These are phyloP conservation scores for Apomyelois bistriatella DNA, from an alignment of 2,888 invertebrate species.

Conservation along the genomic window DNA sequence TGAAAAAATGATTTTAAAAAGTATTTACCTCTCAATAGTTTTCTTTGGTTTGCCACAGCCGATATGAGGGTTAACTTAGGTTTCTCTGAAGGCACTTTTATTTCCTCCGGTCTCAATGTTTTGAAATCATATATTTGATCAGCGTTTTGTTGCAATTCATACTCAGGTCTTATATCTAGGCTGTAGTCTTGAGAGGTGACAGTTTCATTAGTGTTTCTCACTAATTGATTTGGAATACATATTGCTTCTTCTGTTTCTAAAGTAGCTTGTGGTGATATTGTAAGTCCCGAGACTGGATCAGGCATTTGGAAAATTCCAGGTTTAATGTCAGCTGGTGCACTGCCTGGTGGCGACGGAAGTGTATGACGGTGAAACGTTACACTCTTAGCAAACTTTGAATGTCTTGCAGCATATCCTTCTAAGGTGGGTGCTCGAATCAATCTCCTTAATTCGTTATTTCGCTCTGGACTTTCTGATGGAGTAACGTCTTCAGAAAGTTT, in stretches of 20 bases:
- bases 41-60: conserved; percentile 80
- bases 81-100: conserved; percentile 77
- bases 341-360: conserved; percentile 87
- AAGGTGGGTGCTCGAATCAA: conserved; percentile 90
- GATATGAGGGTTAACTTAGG: conserved; percentile 78
- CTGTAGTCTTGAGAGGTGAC: conserved; percentile 34
- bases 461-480: conserved; percentile 67
- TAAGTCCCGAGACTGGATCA: conserved; percentile 35
- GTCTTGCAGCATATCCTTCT: conserved; percentile 93
- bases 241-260: conserved; percentile 33
- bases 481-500: conserved; percentile 86
- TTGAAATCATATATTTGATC: conserved; percentile 60
- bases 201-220: conserved; percentile 30
- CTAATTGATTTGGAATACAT: conserved; percentile 36
- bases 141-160: conserved; percentile 47
- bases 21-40: conserved; percentile 75
- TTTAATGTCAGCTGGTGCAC: conserved; percentile 58
- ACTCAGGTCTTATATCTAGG: conserved; percentile 50
- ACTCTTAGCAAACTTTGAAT: conserved; percentile 92
- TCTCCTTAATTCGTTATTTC: conserved; percentile 81
- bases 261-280: conserved; percentile 32
- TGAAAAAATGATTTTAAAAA: conserved; percentile 19
- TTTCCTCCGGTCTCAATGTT: conserved; percentile 71
- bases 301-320: conserved; percentile 59
- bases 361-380: conserved; percentile 93